Conservation (phyloP, 2,797 vertebrate genomes). For the Pseudocheirus occidentalis region DNA sequence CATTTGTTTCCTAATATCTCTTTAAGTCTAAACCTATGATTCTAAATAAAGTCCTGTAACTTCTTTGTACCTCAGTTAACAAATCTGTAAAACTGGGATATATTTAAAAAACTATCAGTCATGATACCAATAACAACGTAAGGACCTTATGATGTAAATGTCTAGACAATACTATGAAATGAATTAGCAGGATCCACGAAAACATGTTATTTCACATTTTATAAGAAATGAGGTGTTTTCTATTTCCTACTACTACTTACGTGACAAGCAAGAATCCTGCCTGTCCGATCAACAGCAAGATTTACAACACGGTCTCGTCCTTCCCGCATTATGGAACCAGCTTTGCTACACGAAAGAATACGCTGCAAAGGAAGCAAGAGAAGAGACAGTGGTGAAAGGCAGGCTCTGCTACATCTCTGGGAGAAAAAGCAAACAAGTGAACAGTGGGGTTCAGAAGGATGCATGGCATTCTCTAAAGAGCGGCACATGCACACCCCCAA, state of each 20-base stretch:
- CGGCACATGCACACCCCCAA: background rate
- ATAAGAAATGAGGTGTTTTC: background rate
- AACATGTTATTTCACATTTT: background rate
- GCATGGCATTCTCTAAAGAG: background rate
- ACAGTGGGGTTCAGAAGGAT: background rate
- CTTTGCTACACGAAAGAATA: conserved; percentile 91
- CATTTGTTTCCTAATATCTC: background rate
- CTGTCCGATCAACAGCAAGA: conserved; percentile 87
- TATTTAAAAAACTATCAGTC: background rate
- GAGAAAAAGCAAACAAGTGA: background rate
- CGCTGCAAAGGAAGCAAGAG: conserved; percentile 82
- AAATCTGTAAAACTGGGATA: background rate
- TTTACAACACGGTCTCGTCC: conserved; percentile 93
- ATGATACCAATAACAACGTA: background rate
- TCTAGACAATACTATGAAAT: background rate
- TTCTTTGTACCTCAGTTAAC: background rate
- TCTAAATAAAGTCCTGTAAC: background rate
- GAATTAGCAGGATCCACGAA: background rate
- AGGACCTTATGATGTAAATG: background rate
- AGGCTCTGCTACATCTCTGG: conserved; percentile 9
- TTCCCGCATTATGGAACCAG: conserved; percentile 93
- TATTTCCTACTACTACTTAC: conserved; percentile 86
- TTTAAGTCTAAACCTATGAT: background rate
- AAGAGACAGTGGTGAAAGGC: background rate
- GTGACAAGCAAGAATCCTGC: conserved; percentile 92